Conservation (phyloP, 1,140 invertebrate species). For the Sinella curviseta region DNA sequence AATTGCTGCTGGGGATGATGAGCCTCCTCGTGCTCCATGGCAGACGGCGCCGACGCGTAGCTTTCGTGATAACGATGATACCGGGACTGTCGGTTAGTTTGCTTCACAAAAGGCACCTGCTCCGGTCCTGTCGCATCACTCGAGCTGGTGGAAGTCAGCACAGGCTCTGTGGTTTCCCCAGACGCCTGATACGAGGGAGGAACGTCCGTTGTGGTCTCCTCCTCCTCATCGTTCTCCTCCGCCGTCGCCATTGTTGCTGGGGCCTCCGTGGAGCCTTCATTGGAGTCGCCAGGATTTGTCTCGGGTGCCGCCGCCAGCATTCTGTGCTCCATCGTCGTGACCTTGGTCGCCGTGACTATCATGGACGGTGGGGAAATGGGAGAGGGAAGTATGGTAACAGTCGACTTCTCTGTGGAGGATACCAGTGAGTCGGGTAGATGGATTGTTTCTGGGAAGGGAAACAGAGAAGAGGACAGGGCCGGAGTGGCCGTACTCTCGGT, state of each 20-base stretch:
- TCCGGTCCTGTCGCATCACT: background rate
- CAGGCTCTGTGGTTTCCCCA: no score
- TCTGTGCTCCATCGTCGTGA: background rate
- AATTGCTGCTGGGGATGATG: background rate
- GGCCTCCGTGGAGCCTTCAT: background rate
- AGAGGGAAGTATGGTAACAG: background rate
- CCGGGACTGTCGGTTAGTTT: background rate
- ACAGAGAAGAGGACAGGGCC: no score
- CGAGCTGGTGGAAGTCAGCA: background rate
- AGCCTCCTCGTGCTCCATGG: background rate
- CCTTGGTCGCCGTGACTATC: background rate
- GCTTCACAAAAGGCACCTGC: no score
- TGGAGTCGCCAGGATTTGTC: background rate
- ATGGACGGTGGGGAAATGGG: background rate
- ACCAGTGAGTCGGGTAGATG: background rate
- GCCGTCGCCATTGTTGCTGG: no score
- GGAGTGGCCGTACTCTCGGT: background rate
- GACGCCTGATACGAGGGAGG: no score
- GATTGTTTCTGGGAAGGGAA: background rate
- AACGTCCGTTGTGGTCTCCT: background rate
- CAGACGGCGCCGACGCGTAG: no score
- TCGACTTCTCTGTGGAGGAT: background rate
- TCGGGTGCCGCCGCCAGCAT: background rate
- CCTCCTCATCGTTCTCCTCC: no score
- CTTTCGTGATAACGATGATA: background rate